Evolutionary conservation across 2,797 vertebrate species (phyloP), one percentile per base, ranked within the genome.

Genomic region (Clamator glandarius): DNA sequence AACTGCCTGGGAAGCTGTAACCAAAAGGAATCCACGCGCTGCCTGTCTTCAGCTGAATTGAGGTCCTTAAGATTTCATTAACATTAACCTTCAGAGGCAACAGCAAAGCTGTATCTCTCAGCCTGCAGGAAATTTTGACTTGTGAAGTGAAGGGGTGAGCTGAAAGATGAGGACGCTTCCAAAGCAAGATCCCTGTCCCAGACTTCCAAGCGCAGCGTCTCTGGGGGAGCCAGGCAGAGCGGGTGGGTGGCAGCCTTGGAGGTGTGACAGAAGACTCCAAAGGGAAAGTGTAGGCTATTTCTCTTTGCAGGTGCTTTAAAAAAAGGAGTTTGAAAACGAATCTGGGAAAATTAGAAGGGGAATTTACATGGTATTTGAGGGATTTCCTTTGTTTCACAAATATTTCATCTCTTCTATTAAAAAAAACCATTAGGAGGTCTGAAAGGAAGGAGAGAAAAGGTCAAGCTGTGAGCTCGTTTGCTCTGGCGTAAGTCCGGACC

Each of bases 301-400:
- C 15, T 39, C 19, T 18, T 28, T 59, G 44, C 20, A 8, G 11
- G 29, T 41, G 70, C 70, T 42, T 10, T 6, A 25, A 66, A 5
- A 13, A 4, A 21, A 46, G 12, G 29, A 31, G 55, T 31, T 91
- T 94, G 36, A 75, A 90, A 61, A 78, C 9, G 55, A 95, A 79
- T 87, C 90, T 84, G 46, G 68, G 58, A 93, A 95, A 96, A 96
- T 94, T 95, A 95, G 81, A 80, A 86, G 79, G 89, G 84, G 92
- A 91, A 96, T 95, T 95, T 96, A 92, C 86, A 87, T 94, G 90
- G 94, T 93, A 95, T 96, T 96, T 96, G 93, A 96, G 87, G 93
- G 93, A 95, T 96, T 95, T 96, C 94, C 89, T 92, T 5, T 93
- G 93, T 95, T 90, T 95, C 89, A 90, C 90, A 89, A 89, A 92